Evolutionary conservation across 2,797 vertebrate species (phyloP).

Genomic region (Molossus alvarezi): DNA sequence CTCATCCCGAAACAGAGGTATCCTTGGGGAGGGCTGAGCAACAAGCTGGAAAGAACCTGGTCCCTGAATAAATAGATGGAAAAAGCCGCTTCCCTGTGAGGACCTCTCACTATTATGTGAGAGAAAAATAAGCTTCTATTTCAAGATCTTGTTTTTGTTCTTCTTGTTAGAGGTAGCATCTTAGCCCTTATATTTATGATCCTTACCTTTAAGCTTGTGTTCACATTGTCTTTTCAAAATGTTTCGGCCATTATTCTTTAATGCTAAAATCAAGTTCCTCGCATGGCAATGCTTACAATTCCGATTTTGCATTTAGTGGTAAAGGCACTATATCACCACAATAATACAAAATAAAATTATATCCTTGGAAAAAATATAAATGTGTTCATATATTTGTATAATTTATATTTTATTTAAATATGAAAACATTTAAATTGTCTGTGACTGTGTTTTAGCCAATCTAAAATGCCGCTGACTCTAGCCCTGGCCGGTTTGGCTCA

Average conservation of each 20-base stretch:
- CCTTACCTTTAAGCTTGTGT: not conserved
- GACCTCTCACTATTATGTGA: not conserved
- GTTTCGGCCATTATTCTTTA: not conserved
- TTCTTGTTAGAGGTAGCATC: not conserved
- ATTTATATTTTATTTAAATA: slow-evolving; percentile 44
- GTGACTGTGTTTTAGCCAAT: not conserved
- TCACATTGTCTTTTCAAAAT: not conserved
- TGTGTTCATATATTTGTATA: not conserved
- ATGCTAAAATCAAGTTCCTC: not conserved
- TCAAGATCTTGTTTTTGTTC: not conserved
- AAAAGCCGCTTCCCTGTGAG: not conserved
- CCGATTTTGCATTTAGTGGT: not conserved
- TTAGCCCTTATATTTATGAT: not conserved
- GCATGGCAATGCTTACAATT: not conserved
- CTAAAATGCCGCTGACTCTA: slow-evolving; percentile 1
- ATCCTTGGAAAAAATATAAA: not conserved
- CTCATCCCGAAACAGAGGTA: not conserved
- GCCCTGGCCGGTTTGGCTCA: too few species aligned
- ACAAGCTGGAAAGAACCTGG: not conserved
- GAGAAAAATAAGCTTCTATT: not conserved
- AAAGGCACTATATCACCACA: not conserved
- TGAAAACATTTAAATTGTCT: not conserved
- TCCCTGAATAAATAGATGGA: not conserved
- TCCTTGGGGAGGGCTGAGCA: not conserved
- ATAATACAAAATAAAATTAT: slow-evolving; percentile 22